These are phyloP conservation scores for Leucoraja ocellata DNA, from an alignment of 2,797 vertebrate species.

Conservation along the genomic window DNA sequence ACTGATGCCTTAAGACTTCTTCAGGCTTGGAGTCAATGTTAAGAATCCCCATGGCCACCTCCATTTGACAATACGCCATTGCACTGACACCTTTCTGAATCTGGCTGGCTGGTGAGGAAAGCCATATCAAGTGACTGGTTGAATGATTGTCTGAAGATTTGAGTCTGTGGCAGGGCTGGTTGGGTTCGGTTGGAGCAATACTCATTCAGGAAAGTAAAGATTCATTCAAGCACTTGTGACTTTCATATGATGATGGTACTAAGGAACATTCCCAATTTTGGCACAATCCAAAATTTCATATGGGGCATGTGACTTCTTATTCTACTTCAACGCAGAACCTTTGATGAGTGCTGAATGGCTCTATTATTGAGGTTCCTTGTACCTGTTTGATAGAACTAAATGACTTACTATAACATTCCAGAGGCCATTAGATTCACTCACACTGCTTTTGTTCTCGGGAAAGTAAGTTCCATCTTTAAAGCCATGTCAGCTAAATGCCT, in stretches of 20 bases:
- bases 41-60: neutral
- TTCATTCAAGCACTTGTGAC: too few species aligned
- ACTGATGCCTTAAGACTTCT: neutral
- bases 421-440: neutral
- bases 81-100: neutral
- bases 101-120: neutral
- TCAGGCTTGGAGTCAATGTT: neutral
- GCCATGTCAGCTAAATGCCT: neutral
- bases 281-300: too few species aligned
- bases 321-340: too few species aligned
- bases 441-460: too few species aligned
- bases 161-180: neutral
- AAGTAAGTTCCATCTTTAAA: neutral
- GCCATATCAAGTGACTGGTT: neutral
- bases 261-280: too few species aligned
- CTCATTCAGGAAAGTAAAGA: too few species aligned
- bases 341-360: neutral
- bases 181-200: too few species aligned
- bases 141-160: neutral
- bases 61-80: neutral
- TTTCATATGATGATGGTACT: too few species aligned
- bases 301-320: too few species aligned
- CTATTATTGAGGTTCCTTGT: neutral
- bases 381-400: neutral
- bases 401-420: neutral